Evolutionary conservation across 1,140 invertebrate species (phyloP), one percentile per base, ranked within the genome.

Genomic region (Zaprionus africanus): DNA sequence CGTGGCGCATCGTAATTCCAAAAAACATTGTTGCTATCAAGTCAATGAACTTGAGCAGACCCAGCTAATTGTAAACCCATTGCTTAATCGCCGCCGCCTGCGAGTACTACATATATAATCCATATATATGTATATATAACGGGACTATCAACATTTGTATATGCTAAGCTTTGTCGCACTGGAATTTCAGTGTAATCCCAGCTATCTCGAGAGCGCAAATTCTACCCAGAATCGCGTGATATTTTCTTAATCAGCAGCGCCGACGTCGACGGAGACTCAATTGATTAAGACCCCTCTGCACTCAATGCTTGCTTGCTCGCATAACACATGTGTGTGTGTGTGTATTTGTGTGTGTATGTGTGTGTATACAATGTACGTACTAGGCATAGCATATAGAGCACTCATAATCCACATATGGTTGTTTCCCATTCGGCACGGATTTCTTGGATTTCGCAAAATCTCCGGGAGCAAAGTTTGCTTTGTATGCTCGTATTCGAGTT

Each of bases 401-500:
- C 24, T 24, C 12, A 51, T 51, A 51, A 51, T 13, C 12, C 19
- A 22, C 19, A 24, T 22, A 46, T 61, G 34, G 26, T 46, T 69
- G 53, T 51, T 63, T 68, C 31, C 41, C 66, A 73, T 60, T 77
- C 76, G 67, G 61, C 79, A 81, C 72, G 82, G 74, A 90, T 90
- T 72, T 91, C 54, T 63, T 69, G 51, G 17, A 36, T 58, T 36
- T 58, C 38, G 53, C 66, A 76, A 91, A 86, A 81, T 91, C 87
- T 91, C 87, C 88, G 87, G 87, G 83, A 91, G 81, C 88, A 91
- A 91, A 91, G 87, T 83, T 91, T 78, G 61, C 46, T 65, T 83
- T 71, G 78, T 84, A 87, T 87, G 81, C 70, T 59, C 67, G 12
- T n/a, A 7, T 17, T 46, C 41, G 5, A 4, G 17, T 13, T 43